phyloP scores from a whole-genome alignment of 2,113 vertebrate genomes.

The Lophura nycthemera region DNA sequence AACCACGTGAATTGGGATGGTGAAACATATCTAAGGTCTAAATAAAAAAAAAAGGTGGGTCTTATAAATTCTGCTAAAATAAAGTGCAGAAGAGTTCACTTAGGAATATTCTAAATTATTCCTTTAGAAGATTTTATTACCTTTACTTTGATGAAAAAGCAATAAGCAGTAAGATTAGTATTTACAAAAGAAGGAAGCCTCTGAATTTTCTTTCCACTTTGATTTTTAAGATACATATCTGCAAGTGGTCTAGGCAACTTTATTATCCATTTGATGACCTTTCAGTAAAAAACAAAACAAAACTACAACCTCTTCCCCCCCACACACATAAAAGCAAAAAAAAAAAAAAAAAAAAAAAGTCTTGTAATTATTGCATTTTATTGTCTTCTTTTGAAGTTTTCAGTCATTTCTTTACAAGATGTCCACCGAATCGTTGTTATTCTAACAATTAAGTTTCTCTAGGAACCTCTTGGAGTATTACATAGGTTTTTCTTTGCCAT shows the following conservation, averaged over 20 bases:
- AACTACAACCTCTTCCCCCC: not conserved
- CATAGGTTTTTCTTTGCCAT: not conserved
- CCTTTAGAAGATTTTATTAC: not conserved
- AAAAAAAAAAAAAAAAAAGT: not conserved
- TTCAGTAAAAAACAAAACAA: not conserved
- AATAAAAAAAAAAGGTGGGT: not conserved
- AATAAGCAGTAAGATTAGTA: not conserved
- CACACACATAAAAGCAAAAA: no score
- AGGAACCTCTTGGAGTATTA: not conserved
- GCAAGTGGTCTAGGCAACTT: not conserved
- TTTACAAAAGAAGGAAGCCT: not conserved
- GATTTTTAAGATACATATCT: not conserved
- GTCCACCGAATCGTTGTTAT: not conserved
- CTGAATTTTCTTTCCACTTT: not conserved
- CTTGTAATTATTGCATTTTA: not conserved
- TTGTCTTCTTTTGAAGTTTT: not conserved
- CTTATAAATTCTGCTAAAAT: not conserved
- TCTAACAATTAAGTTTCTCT: not conserved
- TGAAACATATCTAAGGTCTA: not conserved
- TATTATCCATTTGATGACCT: not conserved
- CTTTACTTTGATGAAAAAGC: not conserved
- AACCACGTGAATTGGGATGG: not conserved
- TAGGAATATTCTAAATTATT: not conserved
- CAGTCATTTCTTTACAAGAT: not conserved
- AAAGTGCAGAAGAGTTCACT: not conserved